phyloP scores from a whole-genome alignment of 2,797 vertebrate genomes.

The Tauraco hartlaubi region DNA sequence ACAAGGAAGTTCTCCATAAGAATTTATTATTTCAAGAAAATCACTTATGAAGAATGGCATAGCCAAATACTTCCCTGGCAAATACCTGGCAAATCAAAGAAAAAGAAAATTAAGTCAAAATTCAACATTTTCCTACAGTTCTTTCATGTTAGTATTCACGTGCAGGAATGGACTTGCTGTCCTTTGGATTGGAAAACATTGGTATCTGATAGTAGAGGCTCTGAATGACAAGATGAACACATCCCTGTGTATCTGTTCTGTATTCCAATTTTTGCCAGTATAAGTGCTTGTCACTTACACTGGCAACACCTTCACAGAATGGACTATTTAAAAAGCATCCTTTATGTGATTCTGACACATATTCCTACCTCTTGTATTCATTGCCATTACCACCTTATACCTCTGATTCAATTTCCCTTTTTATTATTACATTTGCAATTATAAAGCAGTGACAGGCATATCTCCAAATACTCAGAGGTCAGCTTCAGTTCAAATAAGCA shows the following conservation, averaged over 20 bases:
- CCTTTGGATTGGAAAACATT: background rate
- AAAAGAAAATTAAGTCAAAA: background rate
- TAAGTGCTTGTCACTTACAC: background rate
- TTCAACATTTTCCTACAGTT: background rate
- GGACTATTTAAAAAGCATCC: background rate
- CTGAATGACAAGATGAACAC: conserved; percentile 12
- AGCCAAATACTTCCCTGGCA: background rate
- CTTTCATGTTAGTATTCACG: background rate
- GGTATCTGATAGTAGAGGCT: background rate
- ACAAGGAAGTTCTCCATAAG: background rate
- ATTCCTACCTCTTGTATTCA: background rate
- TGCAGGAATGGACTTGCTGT: background rate
- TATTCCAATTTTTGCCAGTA: conserved; percentile 18
- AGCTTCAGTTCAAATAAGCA: background rate
- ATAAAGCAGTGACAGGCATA: background rate
- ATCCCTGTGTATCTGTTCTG: background rate
- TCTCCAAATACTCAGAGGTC: background rate
- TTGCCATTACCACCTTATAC: background rate
- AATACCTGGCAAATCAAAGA: background rate
- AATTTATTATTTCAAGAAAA: background rate
- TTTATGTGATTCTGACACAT: background rate
- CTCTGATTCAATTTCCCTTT: conserved; percentile 16
- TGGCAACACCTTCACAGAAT: background rate
- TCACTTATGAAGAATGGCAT: background rate
- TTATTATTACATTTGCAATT: background rate